These are phyloP conservation scores for fruit fly (Drosophila melanogaster) DNA, from an alignment of 1,140 invertebrate species.

Conservation along the genomic window Release_6_plus_ISO1_MT NT_037436.4:4751501-4752000, in stretches of 20 bases:
- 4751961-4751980: slow-evolving; percentile 18
- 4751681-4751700: slow-evolving; percentile 44
- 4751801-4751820: slow-evolving; percentile 57
- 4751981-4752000: background rate
- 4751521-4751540: slow-evolving; percentile 72
- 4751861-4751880: slow-evolving; percentile 41
- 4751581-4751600: slow-evolving; percentile 30
- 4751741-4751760: slow-evolving; percentile 27
- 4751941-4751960: slow-evolving; percentile 51
- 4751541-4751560: slow-evolving; percentile 56
- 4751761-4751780: slow-evolving; percentile 43
- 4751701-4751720: slow-evolving; percentile 47
- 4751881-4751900: slow-evolving; percentile 8
- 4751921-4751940: slow-evolving; percentile 57
- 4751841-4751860: slow-evolving; percentile 62
- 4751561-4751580: slow-evolving; percentile 10
- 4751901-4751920: slow-evolving; percentile 19
- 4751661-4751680: slow-evolving; percentile 19
- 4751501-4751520: slow-evolving; percentile 73
- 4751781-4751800: slow-evolving; percentile 59
- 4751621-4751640: no score
- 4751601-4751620: slow-evolving; percentile 43
- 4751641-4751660: background rate
- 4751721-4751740: slow-evolving; percentile 39
- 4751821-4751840: slow-evolving; percentile 57